A percentile compares a stretch with the other conserved stretches of the same genome.
phyloP scores from a whole-genome alignment of 2,888 invertebrate species.

The Thymelicus lineola region DNA sequence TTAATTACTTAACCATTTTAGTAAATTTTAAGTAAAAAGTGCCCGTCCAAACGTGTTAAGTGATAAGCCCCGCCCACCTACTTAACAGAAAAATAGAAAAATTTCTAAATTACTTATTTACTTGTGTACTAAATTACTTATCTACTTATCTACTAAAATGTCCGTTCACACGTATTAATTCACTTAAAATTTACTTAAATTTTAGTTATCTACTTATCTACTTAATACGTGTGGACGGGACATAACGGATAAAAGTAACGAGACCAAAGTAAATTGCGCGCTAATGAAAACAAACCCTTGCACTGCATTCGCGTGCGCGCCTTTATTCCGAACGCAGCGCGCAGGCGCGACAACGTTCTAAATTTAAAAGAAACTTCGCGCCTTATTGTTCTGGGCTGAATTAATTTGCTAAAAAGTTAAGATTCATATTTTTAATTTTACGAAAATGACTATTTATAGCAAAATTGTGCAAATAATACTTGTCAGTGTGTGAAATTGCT shows the following conservation, averaged over 20 bases:
- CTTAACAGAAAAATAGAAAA: no score
- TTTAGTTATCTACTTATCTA: no score
- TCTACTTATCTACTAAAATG: no score
- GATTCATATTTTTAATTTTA: not conserved
- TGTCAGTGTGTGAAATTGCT: slow-evolving; percentile 69
- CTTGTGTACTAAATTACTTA: no score
- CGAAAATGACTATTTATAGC: slow-evolving; percentile 79
- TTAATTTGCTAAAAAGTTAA: not conserved
- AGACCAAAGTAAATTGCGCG: slow-evolving; percentile 41
- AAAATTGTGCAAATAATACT: slow-evolving; percentile 82
- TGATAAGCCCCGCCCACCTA: no score
- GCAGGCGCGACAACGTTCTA: slow-evolving; percentile 52
- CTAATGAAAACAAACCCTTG: slow-evolving; percentile 56
- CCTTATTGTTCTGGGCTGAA: slow-evolving; percentile 8
- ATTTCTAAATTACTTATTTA: no score
- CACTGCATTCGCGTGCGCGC: slow-evolving; percentile 59
- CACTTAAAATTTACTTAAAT: no score
- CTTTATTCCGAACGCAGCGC: slow-evolving; percentile 61
- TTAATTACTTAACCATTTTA: no score
- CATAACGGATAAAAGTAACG: slow-evolving; percentile 30
- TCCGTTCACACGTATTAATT: no score
- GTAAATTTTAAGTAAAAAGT: no score
- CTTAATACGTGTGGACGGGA: no score
- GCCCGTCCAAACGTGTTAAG: no score
- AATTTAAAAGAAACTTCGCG: slow-evolving; percentile 28